These are phyloP conservation scores for Heliconius melpomene DNA, from an alignment of 1,140 invertebrate genomes.

Conservation along the genomic window DNA sequence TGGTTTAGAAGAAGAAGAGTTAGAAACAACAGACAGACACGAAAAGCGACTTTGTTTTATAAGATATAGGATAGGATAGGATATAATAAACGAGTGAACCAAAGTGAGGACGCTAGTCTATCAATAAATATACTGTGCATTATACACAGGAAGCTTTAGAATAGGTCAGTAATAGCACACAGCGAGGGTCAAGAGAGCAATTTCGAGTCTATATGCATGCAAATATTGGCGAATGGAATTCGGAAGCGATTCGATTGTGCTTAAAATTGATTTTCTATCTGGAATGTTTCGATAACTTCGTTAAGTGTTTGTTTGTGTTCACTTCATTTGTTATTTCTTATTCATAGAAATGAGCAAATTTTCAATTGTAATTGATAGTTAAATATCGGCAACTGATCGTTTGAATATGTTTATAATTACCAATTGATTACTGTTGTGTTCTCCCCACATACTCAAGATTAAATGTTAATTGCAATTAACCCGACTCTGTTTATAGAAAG, in stretches of 20 bases:
- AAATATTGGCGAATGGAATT: conserved; percentile 20
- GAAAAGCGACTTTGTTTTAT: no score
- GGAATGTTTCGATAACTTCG: conserved; percentile 5
- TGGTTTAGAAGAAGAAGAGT: no score
- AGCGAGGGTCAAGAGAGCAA: conserved; percentile 29
- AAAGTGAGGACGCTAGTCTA: neutral
- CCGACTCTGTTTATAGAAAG: no score
- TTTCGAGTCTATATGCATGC: conserved; percentile 16
- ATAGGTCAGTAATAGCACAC: conserved; percentile 20
- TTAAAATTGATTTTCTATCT: conserved; percentile 18
- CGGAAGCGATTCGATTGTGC: conserved; percentile 16
- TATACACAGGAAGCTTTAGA: conserved; percentile 7
- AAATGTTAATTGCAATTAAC: no score
- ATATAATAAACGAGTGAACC: neutral
- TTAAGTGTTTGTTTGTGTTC: conserved; percentile 2
- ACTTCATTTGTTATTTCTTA: neutral
- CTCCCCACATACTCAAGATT: no score
- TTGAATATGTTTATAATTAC: no score
- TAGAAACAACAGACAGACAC: no score
- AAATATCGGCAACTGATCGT: no score
- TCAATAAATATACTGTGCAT: neutral
- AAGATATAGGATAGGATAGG: no score
- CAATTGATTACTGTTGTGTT: no score
- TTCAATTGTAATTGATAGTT: no score
- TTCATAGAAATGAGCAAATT: neutral